These are phyloP conservation scores for Abrostola triplasia DNA, from an alignment of 2,888 invertebrate species.

Conservation along the genomic window DNA sequence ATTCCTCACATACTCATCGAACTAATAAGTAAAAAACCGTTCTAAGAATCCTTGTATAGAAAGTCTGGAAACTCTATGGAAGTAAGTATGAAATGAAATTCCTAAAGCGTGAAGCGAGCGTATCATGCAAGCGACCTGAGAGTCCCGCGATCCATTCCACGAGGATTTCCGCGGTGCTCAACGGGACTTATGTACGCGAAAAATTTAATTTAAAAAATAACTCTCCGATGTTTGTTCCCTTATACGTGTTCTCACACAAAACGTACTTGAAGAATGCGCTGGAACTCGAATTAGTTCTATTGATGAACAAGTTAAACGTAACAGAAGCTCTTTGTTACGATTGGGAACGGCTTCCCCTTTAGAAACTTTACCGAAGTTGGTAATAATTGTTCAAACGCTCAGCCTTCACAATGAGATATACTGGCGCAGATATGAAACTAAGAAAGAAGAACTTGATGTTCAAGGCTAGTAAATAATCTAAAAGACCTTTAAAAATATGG, in stretches of 20 bases:
- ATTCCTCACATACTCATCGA: too few species aligned
- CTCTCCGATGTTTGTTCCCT: slow-evolving; percentile 42
- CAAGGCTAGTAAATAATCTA: background rate
- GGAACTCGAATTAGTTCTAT: slow-evolving; percentile 1
- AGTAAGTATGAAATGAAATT: slow-evolving; percentile 62
- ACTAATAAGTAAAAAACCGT: background rate
- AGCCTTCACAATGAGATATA: background rate
- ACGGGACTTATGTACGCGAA: slow-evolving; percentile 65
- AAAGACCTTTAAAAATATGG: too few species aligned
- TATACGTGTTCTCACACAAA: slow-evolving; percentile 17
- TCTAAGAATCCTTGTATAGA: slow-evolving; percentile 21
- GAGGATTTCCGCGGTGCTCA: slow-evolving; percentile 60
- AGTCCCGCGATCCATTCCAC: slow-evolving; percentile 58
- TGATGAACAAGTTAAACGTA: slow-evolving; percentile 7
- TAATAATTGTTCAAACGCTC: slow-evolving; percentile 6
- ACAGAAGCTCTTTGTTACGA: slow-evolving; percentile 1
- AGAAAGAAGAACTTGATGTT: slow-evolving; percentile 1
- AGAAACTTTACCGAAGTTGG: slow-evolving; percentile 9
- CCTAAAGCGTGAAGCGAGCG: slow-evolving; percentile 47
- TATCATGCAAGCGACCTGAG: slow-evolving; percentile 45
- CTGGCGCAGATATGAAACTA: background rate
- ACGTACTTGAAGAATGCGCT: slow-evolving; percentile 11
- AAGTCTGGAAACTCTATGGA: slow-evolving; percentile 27
- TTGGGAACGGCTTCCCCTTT: background rate
- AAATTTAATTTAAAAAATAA: slow-evolving; percentile 75